Evolutionary conservation across 2,113 vertebrate species (phyloP), one percentile per base, ranked within the genome.

Genomic region (Elachura formosa): DNA sequence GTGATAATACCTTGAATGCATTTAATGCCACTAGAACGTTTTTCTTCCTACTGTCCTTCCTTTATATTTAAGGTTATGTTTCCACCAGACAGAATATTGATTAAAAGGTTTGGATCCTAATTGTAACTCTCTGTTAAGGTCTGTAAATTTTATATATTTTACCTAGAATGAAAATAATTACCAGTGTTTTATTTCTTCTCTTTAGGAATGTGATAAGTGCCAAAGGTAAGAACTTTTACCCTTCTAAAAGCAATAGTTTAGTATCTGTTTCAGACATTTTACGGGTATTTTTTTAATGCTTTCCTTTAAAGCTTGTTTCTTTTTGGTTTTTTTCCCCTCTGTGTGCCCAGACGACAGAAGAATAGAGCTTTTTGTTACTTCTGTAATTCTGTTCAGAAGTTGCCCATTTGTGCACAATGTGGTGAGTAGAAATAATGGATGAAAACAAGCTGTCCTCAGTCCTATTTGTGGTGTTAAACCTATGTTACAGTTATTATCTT

Each of bases 351-450:
- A 76, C 98, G 99, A 78, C 99, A 99, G 98, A 99, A 99, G 98
- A 99, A 99, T 89, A 98, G 99, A 97, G 99, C 99, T 5, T 99
- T 99, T 97, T 99, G 99, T 97, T 99, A 99, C 97, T 99, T 99
- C 96, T 99, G 99, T 90, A 98, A 97, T 84, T 98, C 98, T 20
- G 98, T 99, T 91, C 99, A 99, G 96, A 99, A 99, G 96, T 92
- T 99, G 82, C 99, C 99, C 15, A 98, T 99, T 95, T 99, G 99
- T 87, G 99, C 99, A 36, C 99, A 99, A 40, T 99, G 99, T 95
- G 99, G 99, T 99, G 96, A 99, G 99, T 98, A 74, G 80, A 68
- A 91, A 55, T 51, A 79, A 64, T 5, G 25, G 63, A 62, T 22
- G 34, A 36, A 82, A n/a, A 28, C n/a, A 10, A 31, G 29, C 67